Conservation (phyloP, 2,113 vertebrate species). For the Myocastor coypus region DNA sequence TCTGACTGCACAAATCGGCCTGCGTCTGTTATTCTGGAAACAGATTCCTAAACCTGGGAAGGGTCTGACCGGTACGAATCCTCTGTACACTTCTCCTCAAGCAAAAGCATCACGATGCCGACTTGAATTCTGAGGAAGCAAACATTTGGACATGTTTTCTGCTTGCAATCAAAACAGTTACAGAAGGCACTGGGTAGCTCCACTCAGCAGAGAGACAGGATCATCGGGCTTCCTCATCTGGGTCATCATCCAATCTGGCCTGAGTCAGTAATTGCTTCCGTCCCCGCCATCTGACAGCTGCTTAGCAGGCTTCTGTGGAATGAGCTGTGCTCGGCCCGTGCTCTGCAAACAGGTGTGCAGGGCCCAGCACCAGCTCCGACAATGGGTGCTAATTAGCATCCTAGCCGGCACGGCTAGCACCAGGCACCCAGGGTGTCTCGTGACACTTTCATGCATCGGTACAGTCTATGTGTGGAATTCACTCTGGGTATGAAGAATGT, state of each 20-base stretch:
- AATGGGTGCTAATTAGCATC: slow-evolving; percentile 52
- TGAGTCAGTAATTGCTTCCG: slow-evolving; percentile 21
- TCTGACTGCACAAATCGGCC: not conserved
- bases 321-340: slow-evolving; percentile 56
- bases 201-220: not conserved
- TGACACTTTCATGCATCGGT: not conserved
- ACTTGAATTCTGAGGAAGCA: slow-evolving; percentile 38
- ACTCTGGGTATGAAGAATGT: not conserved
- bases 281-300: slow-evolving; percentile 59
- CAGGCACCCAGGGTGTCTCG: not conserved
- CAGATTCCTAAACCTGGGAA: not conserved
- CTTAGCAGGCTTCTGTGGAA: slow-evolving; percentile 39
- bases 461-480: not conserved
- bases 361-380: slow-evolving; percentile 36
- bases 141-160: slow-evolving; percentile 43
- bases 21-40: not conserved
- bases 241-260: slow-evolving; percentile 26
- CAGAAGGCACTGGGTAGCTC: not conserved
- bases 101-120: not conserved
- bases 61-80: not conserved
- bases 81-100: not conserved
- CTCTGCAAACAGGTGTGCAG: slow-evolving; percentile 34
- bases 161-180: slow-evolving; percentile 52
- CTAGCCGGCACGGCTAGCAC: not conserved
- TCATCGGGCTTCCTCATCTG: slow-evolving; percentile 3